Conservation (phyloP, 2,888 invertebrate species). For the Scelioninae gen. 2 region DNA sequence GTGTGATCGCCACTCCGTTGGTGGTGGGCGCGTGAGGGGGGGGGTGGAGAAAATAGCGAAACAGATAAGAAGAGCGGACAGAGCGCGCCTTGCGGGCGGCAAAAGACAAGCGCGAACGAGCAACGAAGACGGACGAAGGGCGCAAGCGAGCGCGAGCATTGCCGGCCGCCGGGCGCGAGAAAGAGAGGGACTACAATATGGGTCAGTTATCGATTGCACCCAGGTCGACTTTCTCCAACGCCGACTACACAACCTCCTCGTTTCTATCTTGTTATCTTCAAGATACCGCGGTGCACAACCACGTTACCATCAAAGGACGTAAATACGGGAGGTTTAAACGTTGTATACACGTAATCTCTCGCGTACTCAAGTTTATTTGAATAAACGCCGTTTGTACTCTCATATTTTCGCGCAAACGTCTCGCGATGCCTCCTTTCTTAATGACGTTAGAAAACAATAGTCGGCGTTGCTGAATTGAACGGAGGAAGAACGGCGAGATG, state of each 20-base stretch:
- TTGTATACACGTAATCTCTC: constrained; percentile 48
- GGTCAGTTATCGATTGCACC: constrained; percentile 65
- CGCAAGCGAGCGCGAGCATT: constrained; percentile 21
- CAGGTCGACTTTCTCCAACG: constrained; percentile 67
- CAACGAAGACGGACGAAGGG: constrained; percentile 30
- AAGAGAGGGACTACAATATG: constrained; percentile 61
- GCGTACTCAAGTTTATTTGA: constrained; percentile 34
- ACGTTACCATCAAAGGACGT: constrained; percentile 51
- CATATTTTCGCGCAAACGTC: constrained; percentile 17
- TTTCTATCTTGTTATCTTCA: constrained; percentile 72
- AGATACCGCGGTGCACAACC: constrained; percentile 63
- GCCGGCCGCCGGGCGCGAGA: constrained; percentile 5
- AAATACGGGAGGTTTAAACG: constrained; percentile 50
- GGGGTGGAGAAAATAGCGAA: neutral
- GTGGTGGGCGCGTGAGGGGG: too few species aligned
- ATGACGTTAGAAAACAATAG: constrained; percentile 26
- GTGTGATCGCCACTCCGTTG: too few species aligned
- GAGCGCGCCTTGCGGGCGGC: constrained; percentile 28
- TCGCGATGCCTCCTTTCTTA: constrained; percentile 8
- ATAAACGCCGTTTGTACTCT: constrained; percentile 36
- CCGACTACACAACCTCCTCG: constrained; percentile 68
- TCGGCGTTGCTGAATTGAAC: neutral
- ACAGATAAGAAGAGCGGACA: constrained; percentile 23
- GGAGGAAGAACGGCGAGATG: too few species aligned
- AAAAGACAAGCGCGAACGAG: constrained; percentile 34